Evolutionary conservation across 2,113 vertebrate species (phyloP), one percentile per base, ranked within the genome.

Genomic region (Microcebus tavaratra): DNA sequence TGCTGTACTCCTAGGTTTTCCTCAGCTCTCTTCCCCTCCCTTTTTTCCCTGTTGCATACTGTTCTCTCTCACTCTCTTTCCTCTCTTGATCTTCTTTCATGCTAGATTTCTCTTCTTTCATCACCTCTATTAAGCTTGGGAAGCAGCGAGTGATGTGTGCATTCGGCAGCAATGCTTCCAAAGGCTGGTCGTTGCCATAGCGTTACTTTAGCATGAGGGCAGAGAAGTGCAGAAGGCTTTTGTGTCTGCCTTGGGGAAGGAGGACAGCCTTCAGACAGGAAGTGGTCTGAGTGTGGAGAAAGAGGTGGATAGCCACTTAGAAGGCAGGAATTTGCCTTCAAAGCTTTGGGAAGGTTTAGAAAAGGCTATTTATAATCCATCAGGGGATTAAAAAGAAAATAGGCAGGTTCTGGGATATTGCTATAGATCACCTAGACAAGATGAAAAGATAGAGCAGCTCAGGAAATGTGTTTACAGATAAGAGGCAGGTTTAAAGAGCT

Each of bases 401-500:
- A 97, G 93, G 45, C 87, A 97, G 63, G 86, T 95, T 95, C 84
- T 76, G 76, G 95, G 79, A 80, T 97, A 95, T 93, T 92, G 96
- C 75, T 61, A 67, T 96, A 97, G 93, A 96, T 97, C 96, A 95
- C 83, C 83, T 61, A 87, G 95, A 96, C 83, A 95, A 95, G 97
- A 97, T 96, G 91, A 93, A 97, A 97, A 92, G 83, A 87, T 91
- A 89, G 68, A 94, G 79, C 42, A 72, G 89, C 79, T 90, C 83
- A 97, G 93, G 97, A 98, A 94, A 93, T 92, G 84, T 97, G 96
- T 97, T 97, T 88, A 97, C 70, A 96, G 96, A 97, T 96, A 93
- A 97, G 91, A 96, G 90, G 80, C 79, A 53, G 81, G 82, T 96
- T 97, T 91, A 65, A 96, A 97, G 95, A 59, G 68, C 94, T 45